Conservation (phyloP, 2,113 vertebrate genomes). For the Azemiops feae region DNA sequence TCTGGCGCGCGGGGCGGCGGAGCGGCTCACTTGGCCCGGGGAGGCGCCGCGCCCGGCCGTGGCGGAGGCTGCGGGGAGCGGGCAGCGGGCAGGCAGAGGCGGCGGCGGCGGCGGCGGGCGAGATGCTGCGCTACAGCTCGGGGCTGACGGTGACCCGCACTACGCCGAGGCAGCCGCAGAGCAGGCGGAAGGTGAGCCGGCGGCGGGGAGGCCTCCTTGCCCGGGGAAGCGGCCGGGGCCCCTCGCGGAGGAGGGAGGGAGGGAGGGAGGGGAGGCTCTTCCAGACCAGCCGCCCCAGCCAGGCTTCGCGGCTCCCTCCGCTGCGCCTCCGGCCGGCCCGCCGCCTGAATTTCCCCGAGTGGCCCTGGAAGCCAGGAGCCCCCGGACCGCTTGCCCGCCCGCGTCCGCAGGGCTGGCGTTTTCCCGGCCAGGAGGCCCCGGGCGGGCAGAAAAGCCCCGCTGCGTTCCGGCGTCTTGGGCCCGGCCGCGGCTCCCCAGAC, state of each 20-base stretch:
- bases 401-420: not conserved
- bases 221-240: not conserved
- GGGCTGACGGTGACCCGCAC: conserved; percentile 65
- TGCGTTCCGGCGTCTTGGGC: not conserved
- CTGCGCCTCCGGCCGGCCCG: not conserved
- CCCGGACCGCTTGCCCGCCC: not conserved
- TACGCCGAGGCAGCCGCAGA: conserved; percentile 32
- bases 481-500: not conserved
- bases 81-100: not conserved
- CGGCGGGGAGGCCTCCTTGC: not conserved
- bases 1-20: not conserved
- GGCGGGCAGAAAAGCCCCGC: not conserved
- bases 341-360: not conserved
- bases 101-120: not conserved
- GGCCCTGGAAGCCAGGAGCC: too few relatives aligned
- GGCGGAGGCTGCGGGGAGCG: not conserved
- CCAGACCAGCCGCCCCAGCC: conserved; percentile 38
- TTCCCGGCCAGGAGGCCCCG: not conserved
- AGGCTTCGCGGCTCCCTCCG: not conserved
- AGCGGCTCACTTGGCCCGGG: not conserved
- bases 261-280: not conserved
- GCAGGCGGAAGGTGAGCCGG: conserved; percentile 59
- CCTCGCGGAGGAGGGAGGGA: not conserved
- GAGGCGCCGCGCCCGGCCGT: not conserved
- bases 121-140: conserved; percentile 72